Conservation (phyloP, 2,888 invertebrate genomes). For the Drosophila emarginata region DNA sequence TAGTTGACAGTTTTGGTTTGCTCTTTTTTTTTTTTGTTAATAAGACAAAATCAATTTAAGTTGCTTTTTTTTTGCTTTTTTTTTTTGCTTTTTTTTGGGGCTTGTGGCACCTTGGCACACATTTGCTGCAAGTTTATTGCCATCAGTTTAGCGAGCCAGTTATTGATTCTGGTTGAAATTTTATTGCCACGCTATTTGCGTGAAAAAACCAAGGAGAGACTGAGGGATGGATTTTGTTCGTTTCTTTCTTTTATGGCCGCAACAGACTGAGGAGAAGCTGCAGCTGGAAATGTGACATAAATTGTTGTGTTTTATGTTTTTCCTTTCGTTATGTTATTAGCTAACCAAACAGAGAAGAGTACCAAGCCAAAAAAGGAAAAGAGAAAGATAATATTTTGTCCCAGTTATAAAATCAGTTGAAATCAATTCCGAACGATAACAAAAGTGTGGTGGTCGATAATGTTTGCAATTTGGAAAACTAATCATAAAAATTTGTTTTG, state of each 20-base stretch:
- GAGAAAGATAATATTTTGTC: neutral
- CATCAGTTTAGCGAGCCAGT: conserved; percentile 30
- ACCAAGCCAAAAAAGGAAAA: neutral
- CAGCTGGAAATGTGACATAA: conserved; percentile 70
- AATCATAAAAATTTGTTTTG: no score
- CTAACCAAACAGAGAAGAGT: conserved; percentile 31
- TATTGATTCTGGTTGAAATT: conserved; percentile 57
- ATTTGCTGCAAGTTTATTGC: conserved; percentile 58
- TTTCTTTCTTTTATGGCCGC: conserved; percentile 56
- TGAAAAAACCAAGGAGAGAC: conserved; percentile 20
- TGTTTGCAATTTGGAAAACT: no score
- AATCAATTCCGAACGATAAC: no score
- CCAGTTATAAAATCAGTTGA: no score
- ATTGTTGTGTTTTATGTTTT: conserved; percentile 67
- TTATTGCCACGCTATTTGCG: conserved; percentile 51
- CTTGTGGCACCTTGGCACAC: conserved; percentile 45
- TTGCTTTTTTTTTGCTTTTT: neutral
- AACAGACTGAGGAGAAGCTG: conserved; percentile 51
- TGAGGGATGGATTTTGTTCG: conserved; percentile 24
- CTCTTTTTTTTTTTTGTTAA: conserved; percentile 33
- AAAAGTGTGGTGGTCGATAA: no score
- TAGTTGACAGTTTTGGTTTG: conserved; percentile 38
- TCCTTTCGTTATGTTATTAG: conserved; percentile 49
- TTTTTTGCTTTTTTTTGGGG: neutral
- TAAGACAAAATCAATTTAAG: conserved; percentile 62